Evolutionary conservation across 2,113 vertebrate genomes (phyloP).

Genomic region (Poecile atricapillus): DNA sequence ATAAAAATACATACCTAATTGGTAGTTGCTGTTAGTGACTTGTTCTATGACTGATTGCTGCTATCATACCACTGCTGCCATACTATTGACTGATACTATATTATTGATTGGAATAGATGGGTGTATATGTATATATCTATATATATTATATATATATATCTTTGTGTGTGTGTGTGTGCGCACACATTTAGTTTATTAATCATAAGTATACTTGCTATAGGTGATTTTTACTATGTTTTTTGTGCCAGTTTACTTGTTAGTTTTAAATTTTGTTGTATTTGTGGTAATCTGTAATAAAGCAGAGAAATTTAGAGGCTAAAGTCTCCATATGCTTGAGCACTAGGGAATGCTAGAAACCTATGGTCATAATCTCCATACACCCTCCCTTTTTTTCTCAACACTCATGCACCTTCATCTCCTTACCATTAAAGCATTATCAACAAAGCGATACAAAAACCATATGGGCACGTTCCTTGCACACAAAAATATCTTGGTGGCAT

Average conservation of each 20-base stretch:
- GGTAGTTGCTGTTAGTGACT: neutral
- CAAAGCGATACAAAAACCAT: neutral
- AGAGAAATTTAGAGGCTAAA: neutral
- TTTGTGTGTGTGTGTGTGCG: no score
- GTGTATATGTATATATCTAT: accelerated
- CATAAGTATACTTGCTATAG: neutral
- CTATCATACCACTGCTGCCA: neutral
- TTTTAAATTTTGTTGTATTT: neutral
- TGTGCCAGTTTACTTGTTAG: neutral
- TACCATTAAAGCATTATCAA: neutral
- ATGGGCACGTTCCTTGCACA: neutral
- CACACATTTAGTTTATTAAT: neutral
- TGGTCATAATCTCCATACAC: neutral
- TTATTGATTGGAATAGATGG: neutral
- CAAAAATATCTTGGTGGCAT: neutral
- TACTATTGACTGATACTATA: neutral
- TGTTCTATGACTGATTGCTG: neutral
- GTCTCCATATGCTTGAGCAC: neutral
- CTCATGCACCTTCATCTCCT: neutral
- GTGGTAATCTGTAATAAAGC: neutral
- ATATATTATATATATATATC: neutral
- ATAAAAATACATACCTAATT: neutral
- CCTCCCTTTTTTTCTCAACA: neutral
- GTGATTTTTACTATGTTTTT: neutral
- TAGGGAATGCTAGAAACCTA: neutral